These are phyloP conservation scores for Notothenia coriiceps DNA, from an alignment of 2,113 vertebrate species.

Conservation along the genomic window DNA sequence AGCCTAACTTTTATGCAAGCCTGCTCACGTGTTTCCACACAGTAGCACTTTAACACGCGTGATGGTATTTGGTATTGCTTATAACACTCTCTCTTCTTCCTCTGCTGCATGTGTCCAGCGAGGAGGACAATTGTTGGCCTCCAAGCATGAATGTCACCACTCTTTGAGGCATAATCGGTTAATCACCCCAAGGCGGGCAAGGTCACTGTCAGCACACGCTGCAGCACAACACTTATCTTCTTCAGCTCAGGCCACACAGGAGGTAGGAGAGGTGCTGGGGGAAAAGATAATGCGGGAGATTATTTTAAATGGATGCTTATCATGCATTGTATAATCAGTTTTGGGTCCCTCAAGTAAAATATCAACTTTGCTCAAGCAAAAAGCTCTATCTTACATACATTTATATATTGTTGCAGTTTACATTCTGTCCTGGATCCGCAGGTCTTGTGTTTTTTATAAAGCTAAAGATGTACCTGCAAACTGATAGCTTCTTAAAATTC, in stretches of 20 bases:
- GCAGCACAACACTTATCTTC: conserved; percentile 43
- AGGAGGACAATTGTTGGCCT: conserved; percentile 10
- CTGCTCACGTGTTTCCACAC: conserved; percentile 24
- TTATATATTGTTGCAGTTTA: not conserved
- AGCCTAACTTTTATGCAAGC: conserved; percentile 14
- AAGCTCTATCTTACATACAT: not conserved
- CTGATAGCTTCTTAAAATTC: conserved; percentile 24
- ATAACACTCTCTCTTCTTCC: conserved; percentile 4
- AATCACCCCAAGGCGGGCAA: conserved; percentile 45
- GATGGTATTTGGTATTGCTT: not conserved
- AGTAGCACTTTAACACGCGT: conserved; percentile 4
- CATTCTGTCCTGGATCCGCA: not conserved
- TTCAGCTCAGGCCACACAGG: conserved; percentile 36
- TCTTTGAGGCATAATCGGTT: conserved; percentile 54
- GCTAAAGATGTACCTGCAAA: conserved; percentile 18
- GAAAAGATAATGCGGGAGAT: conserved; percentile 3
- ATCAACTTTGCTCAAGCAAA: conserved; percentile 17
- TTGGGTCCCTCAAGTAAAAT: conserved; percentile 28
- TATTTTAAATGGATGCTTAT: conserved; percentile 27
- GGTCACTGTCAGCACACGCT: conserved; percentile 40
- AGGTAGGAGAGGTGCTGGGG: not conserved
- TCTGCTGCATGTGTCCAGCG: conserved; percentile 3
- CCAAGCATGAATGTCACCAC: conserved; percentile 53
- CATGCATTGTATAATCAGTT: conserved; percentile 38
- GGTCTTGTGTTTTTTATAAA: not conserved